Conservation (phyloP, 2,888 invertebrate species). For the Himalopsyche tibetana region DNA sequence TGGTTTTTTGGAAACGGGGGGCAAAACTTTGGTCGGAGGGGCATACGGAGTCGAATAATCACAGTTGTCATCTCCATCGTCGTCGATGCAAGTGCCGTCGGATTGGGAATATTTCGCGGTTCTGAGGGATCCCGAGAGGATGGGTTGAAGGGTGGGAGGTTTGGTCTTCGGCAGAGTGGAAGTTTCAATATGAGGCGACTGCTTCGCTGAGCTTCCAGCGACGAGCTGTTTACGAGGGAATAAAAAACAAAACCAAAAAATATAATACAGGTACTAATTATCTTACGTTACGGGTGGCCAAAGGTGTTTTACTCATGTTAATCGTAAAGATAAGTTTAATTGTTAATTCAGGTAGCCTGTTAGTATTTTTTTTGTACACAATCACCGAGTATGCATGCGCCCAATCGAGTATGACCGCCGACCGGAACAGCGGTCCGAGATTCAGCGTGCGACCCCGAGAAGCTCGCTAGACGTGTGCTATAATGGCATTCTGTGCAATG, state of each 20-base stretch:
- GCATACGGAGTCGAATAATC: conserved; percentile 21
- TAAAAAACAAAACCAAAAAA: conserved; percentile 60
- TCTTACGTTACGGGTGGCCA: conserved; percentile 45
- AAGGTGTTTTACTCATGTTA: conserved; percentile 18
- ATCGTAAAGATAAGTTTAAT: conserved; percentile 1
- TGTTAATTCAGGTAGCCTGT: conserved; percentile 37
- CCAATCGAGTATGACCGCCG: conserved; percentile 3
- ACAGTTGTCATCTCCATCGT: conserved; percentile 50
- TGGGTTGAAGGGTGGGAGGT: conserved; percentile 65
- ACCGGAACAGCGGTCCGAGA: not conserved
- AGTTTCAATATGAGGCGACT: conserved; percentile 63
- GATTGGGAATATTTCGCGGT: not conserved
- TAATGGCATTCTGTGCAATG: conserved; percentile 29
- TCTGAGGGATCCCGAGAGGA: conserved; percentile 60
- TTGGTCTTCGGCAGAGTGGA: conserved; percentile 69
- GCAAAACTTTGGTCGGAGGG: conserved; percentile 48
- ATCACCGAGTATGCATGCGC: conserved; percentile 63
- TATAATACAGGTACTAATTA: conserved; percentile 50
- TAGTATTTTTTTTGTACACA: conserved; percentile 45
- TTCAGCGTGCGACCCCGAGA: not conserved
- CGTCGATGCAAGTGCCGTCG: conserved; percentile 62
- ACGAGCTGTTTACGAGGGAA: conserved; percentile 60
- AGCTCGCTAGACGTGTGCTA: conserved; percentile 30
- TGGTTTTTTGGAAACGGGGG: conserved; percentile 63
- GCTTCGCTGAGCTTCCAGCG: conserved; percentile 58